Evolutionary conservation across 2,113 vertebrate genomes (phyloP).

Genomic region (Gallinago paraguaiae): DNA sequence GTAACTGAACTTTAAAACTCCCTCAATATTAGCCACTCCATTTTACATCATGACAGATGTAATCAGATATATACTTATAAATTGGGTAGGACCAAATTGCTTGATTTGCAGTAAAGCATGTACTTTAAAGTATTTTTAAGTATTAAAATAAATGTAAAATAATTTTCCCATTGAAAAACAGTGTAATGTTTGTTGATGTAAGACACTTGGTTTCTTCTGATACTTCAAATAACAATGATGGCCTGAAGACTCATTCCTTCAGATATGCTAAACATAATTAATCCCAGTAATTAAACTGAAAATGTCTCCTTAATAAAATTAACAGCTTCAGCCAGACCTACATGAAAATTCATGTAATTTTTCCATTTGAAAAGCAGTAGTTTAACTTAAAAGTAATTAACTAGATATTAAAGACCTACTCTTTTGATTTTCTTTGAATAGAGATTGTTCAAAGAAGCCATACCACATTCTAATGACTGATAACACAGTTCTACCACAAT

Average conservation of each 20-base stretch:
- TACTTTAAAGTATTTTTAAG: neutral
- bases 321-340: neutral
- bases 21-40: neutral
- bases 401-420: neutral
- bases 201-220: neutral
- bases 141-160: neutral
- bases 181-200: neutral
- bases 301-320: neutral
- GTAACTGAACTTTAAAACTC: neutral
- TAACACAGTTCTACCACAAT: neutral
- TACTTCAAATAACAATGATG: neutral
- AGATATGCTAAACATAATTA: neutral
- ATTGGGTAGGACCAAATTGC: neutral
- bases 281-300: neutral
- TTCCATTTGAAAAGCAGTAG: neutral
- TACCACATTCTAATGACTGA: neutral
- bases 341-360: neutral
- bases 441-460: neutral
- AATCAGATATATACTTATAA: neutral
- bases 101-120: neutral
- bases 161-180: neutral
- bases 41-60: neutral
- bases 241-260: neutral
- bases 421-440: neutral
- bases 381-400: slow-evolving; percentile 11